These are phyloP conservation scores for Phoebastria nigripes DNA, from an alignment of 2,797 vertebrate genomes.

Conservation along the genomic window DNA sequence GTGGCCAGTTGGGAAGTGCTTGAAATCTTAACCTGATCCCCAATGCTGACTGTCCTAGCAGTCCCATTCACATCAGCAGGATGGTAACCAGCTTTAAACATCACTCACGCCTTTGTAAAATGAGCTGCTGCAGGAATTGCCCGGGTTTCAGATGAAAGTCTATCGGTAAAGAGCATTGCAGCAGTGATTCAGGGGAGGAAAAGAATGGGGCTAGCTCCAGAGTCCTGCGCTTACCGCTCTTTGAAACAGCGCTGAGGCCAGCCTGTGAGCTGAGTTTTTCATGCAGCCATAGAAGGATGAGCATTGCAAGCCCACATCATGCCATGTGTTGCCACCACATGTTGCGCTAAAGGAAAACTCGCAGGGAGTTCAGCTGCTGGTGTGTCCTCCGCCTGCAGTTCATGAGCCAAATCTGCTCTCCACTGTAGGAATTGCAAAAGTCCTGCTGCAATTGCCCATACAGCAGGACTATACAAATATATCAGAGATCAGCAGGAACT, in stretches of 20 bases:
- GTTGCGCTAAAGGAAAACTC: not conserved
- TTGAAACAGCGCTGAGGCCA: not conserved
- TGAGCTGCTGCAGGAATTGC: not conserved
- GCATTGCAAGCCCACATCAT: not conserved
- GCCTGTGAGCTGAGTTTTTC: not conserved
- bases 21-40: not conserved
- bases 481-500: not conserved
- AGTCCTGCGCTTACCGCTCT: rapidly evolving
- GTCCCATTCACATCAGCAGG: not conserved
- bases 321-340: not conserved
- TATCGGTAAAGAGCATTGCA: too few relatives aligned
- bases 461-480: not conserved
- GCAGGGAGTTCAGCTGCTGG: not conserved
- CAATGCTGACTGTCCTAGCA: not conserved
- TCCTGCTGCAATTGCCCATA: rapidly evolving
- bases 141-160: not conserved
- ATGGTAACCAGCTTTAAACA: not conserved
- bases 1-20: not conserved
- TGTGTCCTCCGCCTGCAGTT: not conserved
- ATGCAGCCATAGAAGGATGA: not conserved
- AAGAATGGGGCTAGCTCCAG: not conserved
- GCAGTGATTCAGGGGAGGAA: not conserved
- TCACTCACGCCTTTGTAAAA: not conserved
- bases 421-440: not conserved
- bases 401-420: not conserved